Percentiles rank a stretch among this genome's conserved stretches.
Conservation (phyloP, 2,888 invertebrate species). For the Rhogogaster chlorosoma region DNA sequence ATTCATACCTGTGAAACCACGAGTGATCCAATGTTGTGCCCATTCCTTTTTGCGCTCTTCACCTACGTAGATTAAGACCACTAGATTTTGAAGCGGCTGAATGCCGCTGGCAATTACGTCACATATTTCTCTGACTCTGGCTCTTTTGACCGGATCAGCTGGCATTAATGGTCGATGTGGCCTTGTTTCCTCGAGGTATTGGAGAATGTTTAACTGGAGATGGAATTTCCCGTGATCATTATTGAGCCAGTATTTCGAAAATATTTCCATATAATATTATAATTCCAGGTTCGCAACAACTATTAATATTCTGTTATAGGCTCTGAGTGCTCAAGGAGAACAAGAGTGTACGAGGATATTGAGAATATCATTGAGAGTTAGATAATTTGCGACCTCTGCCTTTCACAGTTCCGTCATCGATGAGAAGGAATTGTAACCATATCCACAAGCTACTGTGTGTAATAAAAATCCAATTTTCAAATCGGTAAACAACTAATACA, state of each 20-base stretch:
- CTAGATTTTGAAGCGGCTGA: constrained; percentile 96
- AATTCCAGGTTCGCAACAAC: background rate
- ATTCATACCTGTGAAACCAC: constrained; percentile 86
- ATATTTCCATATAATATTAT: background rate
- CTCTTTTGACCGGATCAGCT: constrained; percentile 91
- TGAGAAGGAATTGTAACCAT: constrained; percentile 2
- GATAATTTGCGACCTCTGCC: background rate
- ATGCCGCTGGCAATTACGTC: constrained; percentile 96
- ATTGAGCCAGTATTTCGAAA: background rate
- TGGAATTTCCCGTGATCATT: background rate
- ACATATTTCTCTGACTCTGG: constrained; percentile 95
- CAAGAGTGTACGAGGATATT: background rate
- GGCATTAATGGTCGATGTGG: constrained; percentile 93
- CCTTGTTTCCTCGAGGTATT: constrained; percentile 96
- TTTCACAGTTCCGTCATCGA: background rate
- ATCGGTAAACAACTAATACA: background rate
- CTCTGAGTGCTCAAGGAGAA: background rate
- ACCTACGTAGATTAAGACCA: constrained; percentile 92
- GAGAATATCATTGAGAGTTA: constrained; percentile 14
- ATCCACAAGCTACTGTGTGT: background rate
- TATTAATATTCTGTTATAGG: background rate
- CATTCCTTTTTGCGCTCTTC: constrained; percentile 95
- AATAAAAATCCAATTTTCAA: background rate
- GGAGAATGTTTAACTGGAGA: constrained; percentile 89
- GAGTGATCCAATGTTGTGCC: constrained; percentile 95